A percentile compares a stretch with the other conserved stretches of the same genome.
These are phyloP conservation scores for Amphibalanus amphitrite DNA, from an alignment of 1,140 invertebrate species.

Conservation along the genomic window DNA sequence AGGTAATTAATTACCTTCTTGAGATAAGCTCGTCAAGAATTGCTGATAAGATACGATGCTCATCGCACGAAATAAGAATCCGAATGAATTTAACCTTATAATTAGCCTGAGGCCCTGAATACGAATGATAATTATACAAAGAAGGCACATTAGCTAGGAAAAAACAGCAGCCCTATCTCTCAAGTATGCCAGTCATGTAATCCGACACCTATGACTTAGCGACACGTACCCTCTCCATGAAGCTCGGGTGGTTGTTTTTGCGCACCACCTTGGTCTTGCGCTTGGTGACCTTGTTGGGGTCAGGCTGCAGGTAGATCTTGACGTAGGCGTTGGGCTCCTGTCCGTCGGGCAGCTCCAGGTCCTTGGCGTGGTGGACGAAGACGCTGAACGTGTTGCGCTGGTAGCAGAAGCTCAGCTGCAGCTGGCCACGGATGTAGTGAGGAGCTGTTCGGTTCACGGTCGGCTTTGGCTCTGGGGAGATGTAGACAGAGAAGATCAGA, in stretches of 20 bases:
- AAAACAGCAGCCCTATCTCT: too few species aligned
- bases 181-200: not conserved
- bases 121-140: too few species aligned
- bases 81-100: too few species aligned
- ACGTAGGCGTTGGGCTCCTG: conserved; percentile 79
- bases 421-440: conserved; percentile 33
- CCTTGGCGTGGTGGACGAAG: conserved; percentile 74
- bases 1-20: too few species aligned
- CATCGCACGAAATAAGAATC: too few species aligned
- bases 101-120: too few species aligned
- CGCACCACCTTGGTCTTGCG: conserved; percentile 85
- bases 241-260: conserved; percentile 82
- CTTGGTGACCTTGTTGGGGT: conserved; percentile 69
- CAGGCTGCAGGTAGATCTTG: conserved; percentile 73
- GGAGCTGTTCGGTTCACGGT: conserved; percentile 6
- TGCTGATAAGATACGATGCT: too few species aligned
- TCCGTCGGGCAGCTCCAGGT: conserved; percentile 47
- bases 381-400: conserved; percentile 57
- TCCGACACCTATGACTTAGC: not conserved
- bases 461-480: not conserved
- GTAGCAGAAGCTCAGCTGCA: conserved; percentile 70
- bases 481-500: too few species aligned
- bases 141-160: too few species aligned
- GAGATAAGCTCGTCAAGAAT: too few species aligned
- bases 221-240: conserved; percentile 96